Evolutionary conservation across 2,888 invertebrate genomes (phyloP), one percentile per base, ranked within the genome.

Genomic region (Adelphocoris suturalis): DNA sequence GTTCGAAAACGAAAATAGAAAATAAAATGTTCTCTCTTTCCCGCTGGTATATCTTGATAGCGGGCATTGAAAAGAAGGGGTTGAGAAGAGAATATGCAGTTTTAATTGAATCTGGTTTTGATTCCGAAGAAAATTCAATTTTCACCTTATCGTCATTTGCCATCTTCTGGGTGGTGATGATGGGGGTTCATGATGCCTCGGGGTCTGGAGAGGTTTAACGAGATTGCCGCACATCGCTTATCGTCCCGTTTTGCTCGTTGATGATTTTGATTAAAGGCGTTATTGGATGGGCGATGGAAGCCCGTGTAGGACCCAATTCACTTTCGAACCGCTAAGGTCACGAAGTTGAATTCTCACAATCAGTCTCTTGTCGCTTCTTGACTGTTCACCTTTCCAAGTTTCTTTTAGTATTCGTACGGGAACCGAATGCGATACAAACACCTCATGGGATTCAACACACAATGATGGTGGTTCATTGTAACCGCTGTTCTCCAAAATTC

Each of bases 71-170:
- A 23, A 68, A 68, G 68, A 68, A 23, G 19, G 23, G 68, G 27
- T 68, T 68, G 68, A 9, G 23, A 23, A 68, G 19, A 23, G 23
- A 68, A 68, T 23, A 68, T 68, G 68, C 68, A 23, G 68, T 68
- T 68, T 68, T 23, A 68, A 61, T 68, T 68, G 23, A 68, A 68
- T 68, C 68, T 19, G 19, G 68, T 68, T 68, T 68, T 68, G 68
- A 68, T 68, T 68, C 68, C 68, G 68, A 68, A 68, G 68, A 68
- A 68, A 68, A 68, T 68, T 68, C 68, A 68, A 68, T 68, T 68
- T 68, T 23, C 68, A 12, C 68, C 23, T 68, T 68, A 68, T 68
- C 68, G 68, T 23, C 68, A 68, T 68, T 68, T 68, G 13, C 68
- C 68, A 68, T 68, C 68, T 68, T 68, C 52, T 16, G 68, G 23